Base-by-base conservation (phyloP, 2,797 vertebrate species). In the Okamejei kenojei region DNA sequence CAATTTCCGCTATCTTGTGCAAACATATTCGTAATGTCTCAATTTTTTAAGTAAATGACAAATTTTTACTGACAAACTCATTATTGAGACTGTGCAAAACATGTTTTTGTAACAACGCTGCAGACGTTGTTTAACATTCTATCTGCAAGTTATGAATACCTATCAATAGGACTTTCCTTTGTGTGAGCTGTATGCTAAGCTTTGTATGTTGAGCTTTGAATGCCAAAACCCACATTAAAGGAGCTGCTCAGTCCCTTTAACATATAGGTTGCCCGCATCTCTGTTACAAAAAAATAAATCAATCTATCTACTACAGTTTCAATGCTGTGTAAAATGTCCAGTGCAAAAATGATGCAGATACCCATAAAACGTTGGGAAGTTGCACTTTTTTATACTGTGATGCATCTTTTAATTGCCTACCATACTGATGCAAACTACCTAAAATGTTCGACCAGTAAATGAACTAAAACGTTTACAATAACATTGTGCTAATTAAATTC, bases 1-100 rank as follows among this genome's bases (percentile, higher is more conserved):
- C 82, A 86, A 86, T 63, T 88, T 88, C 84, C 84, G 65, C 84
- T 88, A 88, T 88, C 61, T 88, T 88, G 61, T 35, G 65, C 29
- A 88, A 88, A 88, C 84, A 68, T 65, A 65, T 65, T 68, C 65
- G 61, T 32, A 88, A 68, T 88, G 84, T 88, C 82, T 86, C 81
- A 26, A 84, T 82, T 86, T 88, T 88, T 65, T 32, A 26, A 5
- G 17, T 65, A 88, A 65, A 88, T 88, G 58, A 88, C 29, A 65
- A n/a, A 9, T 65, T 73, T 88, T 88, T 88, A 17, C 84, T 88
- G 84, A 88, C 84, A 32, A 86, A 63, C 61, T 88, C 29, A 32
- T 65, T 88, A 65, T 84, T 63, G 81, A 65, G 61, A n/a, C 61
- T 63, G 11, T 65, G 84, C 58, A 88, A 88, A 65, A 88, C 84